phyloP scores from a whole-genome alignment of 2,113 vertebrate species.

The Argyrosomus japonicus region DNA sequence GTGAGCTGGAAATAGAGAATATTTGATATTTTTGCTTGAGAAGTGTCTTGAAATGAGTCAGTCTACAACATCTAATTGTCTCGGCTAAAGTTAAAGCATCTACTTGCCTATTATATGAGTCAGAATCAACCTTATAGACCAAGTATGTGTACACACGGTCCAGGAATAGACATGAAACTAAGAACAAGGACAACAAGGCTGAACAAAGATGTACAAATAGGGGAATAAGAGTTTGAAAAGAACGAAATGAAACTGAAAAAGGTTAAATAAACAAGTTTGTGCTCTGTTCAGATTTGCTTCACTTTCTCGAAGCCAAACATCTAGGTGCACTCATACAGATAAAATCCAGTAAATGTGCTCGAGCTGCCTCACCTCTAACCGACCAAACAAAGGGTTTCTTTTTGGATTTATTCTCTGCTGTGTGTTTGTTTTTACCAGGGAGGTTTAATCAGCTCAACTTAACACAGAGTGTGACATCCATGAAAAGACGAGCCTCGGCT shows the following conservation, averaged over 20 bases:
- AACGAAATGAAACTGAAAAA: neutral
- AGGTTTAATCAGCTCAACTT: constrained; percentile 18
- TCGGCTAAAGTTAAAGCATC: neutral
- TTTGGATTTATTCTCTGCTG: constrained; percentile 24
- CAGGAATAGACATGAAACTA: neutral
- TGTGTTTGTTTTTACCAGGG: neutral
- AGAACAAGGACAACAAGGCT: neutral
- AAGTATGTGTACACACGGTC: neutral
- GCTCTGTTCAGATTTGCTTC: neutral
- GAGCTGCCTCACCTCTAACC: neutral
- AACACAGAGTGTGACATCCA: constrained; percentile 15
- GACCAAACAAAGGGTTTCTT: constrained; percentile 11
- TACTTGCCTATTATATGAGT: neutral
- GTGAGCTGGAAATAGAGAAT: neutral
- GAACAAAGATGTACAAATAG: neutral
- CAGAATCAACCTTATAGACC: neutral
- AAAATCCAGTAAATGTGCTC: neutral
- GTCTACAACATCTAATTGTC: neutral
- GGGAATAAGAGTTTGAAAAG: neutral
- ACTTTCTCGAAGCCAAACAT: constrained; percentile 22
- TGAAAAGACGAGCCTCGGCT: constrained; percentile 4
- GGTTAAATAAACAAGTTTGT: too few relatives aligned
- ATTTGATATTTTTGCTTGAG: neutral
- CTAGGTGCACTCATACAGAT: constrained; percentile 9
- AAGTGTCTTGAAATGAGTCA: neutral